These are phyloP conservation scores for Agrotis exclamationis DNA, from an alignment of 2,888 invertebrate species.

Conservation along the genomic window DNA sequence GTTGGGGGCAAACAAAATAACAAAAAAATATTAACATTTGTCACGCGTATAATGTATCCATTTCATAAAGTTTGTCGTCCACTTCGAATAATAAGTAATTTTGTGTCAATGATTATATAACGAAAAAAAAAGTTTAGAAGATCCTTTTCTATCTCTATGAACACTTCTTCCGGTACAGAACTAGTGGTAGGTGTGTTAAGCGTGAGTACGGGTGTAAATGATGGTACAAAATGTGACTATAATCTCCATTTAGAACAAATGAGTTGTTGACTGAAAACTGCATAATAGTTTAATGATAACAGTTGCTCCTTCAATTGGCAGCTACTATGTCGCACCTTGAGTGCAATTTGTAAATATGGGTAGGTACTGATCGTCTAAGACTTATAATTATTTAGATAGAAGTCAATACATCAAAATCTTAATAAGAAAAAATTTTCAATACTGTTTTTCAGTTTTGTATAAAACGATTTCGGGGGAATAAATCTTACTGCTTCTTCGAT, in stretches of 20 bases:
- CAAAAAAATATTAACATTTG: slow-evolving; percentile 64
- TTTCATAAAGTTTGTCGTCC: slow-evolving; percentile 64
- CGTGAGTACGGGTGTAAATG: slow-evolving; percentile 75
- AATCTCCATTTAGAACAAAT: slow-evolving; percentile 77
- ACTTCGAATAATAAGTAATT: slow-evolving; percentile 60
- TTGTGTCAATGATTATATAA: slow-evolving; percentile 64
- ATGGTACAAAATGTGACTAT: slow-evolving; percentile 90
- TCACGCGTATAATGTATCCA: slow-evolving; percentile 60
- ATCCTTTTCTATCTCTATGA: slow-evolving; percentile 66
- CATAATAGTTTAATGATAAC: slow-evolving; percentile 68
- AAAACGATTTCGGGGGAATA: slow-evolving; percentile 27
- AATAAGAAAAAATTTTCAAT: slow-evolving; percentile 33
- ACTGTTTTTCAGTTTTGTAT: slow-evolving; percentile 57
- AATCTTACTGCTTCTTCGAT: slow-evolving; percentile 31
- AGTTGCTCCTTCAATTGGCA: slow-evolving; percentile 87
- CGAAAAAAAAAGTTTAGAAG: slow-evolving; percentile 61
- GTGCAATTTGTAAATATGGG: slow-evolving; percentile 84
- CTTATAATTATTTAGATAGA: slow-evolving; percentile 83
- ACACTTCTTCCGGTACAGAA: slow-evolving; percentile 62
- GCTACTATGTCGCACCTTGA: slow-evolving; percentile 82
- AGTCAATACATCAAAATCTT: slow-evolving; percentile 74
- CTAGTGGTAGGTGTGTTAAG: slow-evolving; percentile 57
- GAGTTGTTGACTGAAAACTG: slow-evolving; percentile 79
- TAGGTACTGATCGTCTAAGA: slow-evolving; percentile 85
- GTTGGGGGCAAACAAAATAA: slow-evolving; percentile 69